Conservation (phyloP, 2,888 invertebrate genomes). For the Lottia scabra region DNA sequence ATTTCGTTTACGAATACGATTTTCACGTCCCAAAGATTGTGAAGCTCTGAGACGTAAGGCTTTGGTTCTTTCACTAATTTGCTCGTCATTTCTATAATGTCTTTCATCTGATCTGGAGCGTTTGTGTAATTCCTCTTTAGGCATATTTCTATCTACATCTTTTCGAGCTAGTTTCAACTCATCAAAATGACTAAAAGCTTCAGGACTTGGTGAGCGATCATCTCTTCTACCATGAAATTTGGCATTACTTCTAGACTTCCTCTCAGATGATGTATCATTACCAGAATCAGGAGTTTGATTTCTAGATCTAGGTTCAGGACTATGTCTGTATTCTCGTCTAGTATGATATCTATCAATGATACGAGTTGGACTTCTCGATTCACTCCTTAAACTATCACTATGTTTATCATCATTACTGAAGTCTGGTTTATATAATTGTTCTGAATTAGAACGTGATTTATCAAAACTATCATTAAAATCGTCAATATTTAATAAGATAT, state of each 20-base stretch:
- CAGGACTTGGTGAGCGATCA: neutral
- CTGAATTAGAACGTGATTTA: neutral
- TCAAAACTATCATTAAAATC: constrained; percentile 5
- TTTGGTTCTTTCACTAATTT: constrained; percentile 1
- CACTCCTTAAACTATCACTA: neutral
- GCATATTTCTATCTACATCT: constrained; percentile 35
- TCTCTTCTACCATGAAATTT: neutral
- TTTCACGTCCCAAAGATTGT: neutral
- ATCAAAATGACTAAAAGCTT: constrained; percentile 30
- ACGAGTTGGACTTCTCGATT: constrained; percentile 7
- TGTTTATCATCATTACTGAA: neutral
- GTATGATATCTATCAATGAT: neutral
- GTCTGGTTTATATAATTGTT: neutral
- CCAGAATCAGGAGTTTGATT: neutral
- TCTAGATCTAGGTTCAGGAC: neutral
- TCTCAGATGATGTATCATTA: constrained; percentile 2
- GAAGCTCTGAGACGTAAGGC: neutral
- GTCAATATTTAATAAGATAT: neutral
- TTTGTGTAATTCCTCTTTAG: constrained; percentile 7
- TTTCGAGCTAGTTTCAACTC: constrained; percentile 49
- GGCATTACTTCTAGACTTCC: neutral
- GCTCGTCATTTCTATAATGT: neutral
- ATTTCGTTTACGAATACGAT: neutral
- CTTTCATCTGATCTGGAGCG: neutral
- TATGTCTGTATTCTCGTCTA: neutral